Evolutionary conservation across 1,140 invertebrate species (phyloP).

Genomic region (Drosophila ogumai): DNA sequence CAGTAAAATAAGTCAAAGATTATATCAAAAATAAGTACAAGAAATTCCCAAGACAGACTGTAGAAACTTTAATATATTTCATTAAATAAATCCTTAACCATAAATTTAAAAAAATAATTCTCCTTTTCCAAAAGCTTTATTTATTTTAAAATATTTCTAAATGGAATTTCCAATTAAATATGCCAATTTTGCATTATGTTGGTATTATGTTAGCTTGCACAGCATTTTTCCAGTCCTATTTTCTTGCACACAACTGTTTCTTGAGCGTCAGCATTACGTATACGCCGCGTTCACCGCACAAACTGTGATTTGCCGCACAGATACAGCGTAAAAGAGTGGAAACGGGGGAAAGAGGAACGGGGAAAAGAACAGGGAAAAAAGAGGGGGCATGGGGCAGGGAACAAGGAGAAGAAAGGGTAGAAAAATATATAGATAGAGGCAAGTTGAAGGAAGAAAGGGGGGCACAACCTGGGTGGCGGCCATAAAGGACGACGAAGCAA

Average conservation of each 20-base stretch:
- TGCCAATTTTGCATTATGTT: not conserved
- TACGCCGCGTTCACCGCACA: slow-evolving; percentile 31
- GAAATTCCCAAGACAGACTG: not conserved
- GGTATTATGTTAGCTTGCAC: not conserved
- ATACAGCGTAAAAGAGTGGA: slow-evolving; percentile 11
- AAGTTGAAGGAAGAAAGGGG: not conserved
- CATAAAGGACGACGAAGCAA: not conserved
- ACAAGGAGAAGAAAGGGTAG: not conserved
- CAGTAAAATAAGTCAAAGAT: not conserved
- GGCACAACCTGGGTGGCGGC: slow-evolving; percentile 20
- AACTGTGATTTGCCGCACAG: slow-evolving; percentile 57
- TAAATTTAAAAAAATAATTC: too few species aligned
- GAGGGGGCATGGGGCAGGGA: not conserved
- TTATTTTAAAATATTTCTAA: too few species aligned
- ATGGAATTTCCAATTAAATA: not conserved
- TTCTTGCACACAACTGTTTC: not conserved
- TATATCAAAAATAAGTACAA: not conserved
- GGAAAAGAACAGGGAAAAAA: not conserved
- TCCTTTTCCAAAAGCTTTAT: too few species aligned
- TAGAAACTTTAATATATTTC: too few species aligned
- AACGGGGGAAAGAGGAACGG: not conserved
- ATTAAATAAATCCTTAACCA: too few species aligned
- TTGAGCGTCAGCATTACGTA: slow-evolving; percentile 37
- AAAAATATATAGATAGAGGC: not conserved
- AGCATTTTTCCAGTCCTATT: not conserved